Evolutionary conservation across 2,113 vertebrate species (phyloP).

Genomic region (Tychaedon coryphoeus): DNA sequence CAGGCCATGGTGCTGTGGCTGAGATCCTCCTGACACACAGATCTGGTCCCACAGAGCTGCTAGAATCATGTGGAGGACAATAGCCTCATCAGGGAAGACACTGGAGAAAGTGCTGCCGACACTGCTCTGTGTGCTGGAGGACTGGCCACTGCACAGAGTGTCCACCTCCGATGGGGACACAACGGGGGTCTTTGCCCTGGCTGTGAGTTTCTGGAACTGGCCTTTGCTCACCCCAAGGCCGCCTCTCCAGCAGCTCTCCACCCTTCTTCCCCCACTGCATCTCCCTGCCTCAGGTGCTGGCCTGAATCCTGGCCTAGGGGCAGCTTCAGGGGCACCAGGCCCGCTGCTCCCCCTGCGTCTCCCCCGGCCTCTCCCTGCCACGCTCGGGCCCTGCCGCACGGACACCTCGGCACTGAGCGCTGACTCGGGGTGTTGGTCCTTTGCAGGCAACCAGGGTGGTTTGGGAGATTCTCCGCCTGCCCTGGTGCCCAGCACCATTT

Average conservation of each 20-base stretch:
- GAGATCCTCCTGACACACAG: not conserved
- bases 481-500: not conserved
- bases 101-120: not conserved
- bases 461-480: not conserved
- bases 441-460: not conserved
- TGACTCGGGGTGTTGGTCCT: not conserved
- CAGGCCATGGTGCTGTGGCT: not conserved
- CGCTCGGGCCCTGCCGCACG: rapidly evolving
- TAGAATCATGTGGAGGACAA: not conserved
- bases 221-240: not conserved
- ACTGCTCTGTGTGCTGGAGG: not conserved
- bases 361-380: not conserved
- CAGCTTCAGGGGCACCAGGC: no score
- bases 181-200: not conserved
- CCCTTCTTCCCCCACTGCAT: not conserved
- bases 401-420: rapidly evolving
- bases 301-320: not conserved
- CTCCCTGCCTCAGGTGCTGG: not conserved
- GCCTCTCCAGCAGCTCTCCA: not conserved
- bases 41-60: not conserved
- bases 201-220: not conserved
- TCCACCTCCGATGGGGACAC: not conserved
- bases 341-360: rapidly evolving
- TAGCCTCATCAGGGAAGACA: not conserved
- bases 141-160: not conserved